Evolutionary conservation across 1,140 invertebrate genomes (phyloP).

Genomic region (Pararge aegeria): DNA sequence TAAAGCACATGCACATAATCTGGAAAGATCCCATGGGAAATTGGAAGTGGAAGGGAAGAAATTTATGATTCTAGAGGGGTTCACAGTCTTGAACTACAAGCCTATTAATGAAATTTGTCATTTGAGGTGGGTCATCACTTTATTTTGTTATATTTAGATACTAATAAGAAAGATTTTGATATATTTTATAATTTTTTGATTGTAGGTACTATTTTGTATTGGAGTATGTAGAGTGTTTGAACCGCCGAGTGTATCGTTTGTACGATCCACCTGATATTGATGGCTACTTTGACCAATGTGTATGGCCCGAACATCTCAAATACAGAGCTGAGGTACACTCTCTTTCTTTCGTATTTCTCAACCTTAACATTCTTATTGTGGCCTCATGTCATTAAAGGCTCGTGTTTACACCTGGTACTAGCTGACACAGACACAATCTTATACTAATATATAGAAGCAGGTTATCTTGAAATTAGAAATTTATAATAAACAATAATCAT

Average conservation of each 20-base stretch:
- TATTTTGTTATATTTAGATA: too few species aligned
- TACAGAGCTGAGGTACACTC: conserved; percentile 51
- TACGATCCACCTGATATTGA: conserved; percentile 90
- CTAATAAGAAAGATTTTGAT: too few species aligned
- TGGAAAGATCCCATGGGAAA: conserved; percentile 26
- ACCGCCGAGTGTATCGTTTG: conserved; percentile 80
- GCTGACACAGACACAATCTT: too few species aligned
- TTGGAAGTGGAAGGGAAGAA: conserved; percentile 57
- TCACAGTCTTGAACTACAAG: conserved; percentile 86
- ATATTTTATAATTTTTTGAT: not conserved
- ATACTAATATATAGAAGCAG: too few species aligned
- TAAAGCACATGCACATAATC: conserved; percentile 28
- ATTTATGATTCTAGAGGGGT: conserved; percentile 88
- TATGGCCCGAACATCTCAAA: conserved; percentile 86
- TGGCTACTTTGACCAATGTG: conserved; percentile 88
- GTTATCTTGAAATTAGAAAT: too few species aligned
- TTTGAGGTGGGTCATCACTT: conserved; percentile 57
- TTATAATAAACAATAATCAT: too few species aligned
- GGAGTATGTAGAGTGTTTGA: conserved; percentile 83
- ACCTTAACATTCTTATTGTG: too few species aligned
- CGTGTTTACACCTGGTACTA: not conserved
- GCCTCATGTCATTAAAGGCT: too few species aligned
- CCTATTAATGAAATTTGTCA: conserved; percentile 84
- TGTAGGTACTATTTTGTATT: conserved; percentile 86
- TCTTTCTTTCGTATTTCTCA: too few species aligned